Evolutionary conservation across 2,797 vertebrate species (phyloP).

Genomic region (Dendrocincla tyrannina): DNA sequence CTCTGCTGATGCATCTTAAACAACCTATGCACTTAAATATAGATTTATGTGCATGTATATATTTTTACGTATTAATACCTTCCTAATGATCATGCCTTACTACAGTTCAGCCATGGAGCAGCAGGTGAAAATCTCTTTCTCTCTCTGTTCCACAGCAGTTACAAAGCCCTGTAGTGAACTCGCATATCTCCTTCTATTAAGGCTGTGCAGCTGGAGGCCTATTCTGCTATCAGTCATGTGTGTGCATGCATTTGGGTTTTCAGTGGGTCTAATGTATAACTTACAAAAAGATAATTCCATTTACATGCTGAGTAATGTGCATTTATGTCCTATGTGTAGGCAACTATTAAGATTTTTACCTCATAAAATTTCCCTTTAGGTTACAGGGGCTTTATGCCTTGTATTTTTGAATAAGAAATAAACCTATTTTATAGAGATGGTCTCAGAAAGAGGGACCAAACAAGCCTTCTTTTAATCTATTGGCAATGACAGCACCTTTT

Average conservation of each 20-base stretch:
- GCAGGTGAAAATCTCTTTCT: background rate
- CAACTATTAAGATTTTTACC: background rate
- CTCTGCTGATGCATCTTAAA: conserved; percentile 3
- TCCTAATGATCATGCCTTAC: background rate
- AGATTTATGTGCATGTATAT: background rate
- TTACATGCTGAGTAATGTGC: background rate
- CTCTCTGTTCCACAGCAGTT: background rate
- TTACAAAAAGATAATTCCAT: background rate
- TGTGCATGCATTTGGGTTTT: background rate
- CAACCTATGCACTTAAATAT: background rate
- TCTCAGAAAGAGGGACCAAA: background rate
- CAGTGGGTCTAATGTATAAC: background rate
- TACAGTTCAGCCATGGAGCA: background rate
- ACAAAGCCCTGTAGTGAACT: background rate
- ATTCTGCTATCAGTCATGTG: background rate
- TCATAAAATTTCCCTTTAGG: background rate
- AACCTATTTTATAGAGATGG: background rate
- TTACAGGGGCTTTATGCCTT: background rate
- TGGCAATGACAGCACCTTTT: background rate
- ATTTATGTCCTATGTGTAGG: background rate
- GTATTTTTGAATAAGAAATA: background rate
- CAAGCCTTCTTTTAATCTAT: background rate
- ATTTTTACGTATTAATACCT: background rate
- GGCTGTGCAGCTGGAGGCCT: conserved; percentile 7
- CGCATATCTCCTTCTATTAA: background rate